Percentiles rank a stretch among this genome's conserved stretches.
phyloP scores from a whole-genome alignment of 2,797 vertebrate species.

The Anableps anableps region DNA sequence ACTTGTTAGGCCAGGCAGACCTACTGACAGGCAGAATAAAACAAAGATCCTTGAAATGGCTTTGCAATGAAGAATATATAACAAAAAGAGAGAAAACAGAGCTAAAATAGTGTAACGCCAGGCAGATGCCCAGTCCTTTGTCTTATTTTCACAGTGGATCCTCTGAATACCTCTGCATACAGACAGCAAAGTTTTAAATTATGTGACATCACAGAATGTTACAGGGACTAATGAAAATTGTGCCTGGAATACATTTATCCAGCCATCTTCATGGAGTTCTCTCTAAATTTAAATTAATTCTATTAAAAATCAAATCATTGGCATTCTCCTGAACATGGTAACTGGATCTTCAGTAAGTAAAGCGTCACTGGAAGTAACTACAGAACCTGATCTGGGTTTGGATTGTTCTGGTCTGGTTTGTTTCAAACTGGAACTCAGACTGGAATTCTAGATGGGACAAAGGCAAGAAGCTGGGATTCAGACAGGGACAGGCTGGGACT shows the following conservation, averaged over 20 bases:
- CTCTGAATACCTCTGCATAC: no score
- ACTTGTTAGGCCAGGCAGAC: slow-evolving; percentile 34
- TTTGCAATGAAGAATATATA: neutral
- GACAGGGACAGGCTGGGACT: neutral
- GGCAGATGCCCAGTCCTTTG: neutral
- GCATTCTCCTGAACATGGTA: neutral
- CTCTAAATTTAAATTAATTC: neutral
- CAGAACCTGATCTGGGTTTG: neutral
- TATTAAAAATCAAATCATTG: neutral
- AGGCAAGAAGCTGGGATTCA: no score
- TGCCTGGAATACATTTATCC: neutral
- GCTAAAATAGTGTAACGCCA: neutral
- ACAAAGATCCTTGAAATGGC: slow-evolving; percentile 31
- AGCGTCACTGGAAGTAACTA: neutral
- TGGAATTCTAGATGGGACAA: neutral
- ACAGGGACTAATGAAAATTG: neutral
- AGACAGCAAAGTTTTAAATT: neutral
- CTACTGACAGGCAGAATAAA: slow-evolving; percentile 21
- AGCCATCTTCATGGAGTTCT: neutral
- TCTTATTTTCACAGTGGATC: no score
- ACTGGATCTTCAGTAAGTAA: neutral
- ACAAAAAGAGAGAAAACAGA: neutral
- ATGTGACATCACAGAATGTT: no score
- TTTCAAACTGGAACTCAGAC: neutral
- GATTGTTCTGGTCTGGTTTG: neutral